These are phyloP conservation scores for Siniperca knerii DNA, from an alignment of 2,113 vertebrate species.

Conservation along the genomic window DNA sequence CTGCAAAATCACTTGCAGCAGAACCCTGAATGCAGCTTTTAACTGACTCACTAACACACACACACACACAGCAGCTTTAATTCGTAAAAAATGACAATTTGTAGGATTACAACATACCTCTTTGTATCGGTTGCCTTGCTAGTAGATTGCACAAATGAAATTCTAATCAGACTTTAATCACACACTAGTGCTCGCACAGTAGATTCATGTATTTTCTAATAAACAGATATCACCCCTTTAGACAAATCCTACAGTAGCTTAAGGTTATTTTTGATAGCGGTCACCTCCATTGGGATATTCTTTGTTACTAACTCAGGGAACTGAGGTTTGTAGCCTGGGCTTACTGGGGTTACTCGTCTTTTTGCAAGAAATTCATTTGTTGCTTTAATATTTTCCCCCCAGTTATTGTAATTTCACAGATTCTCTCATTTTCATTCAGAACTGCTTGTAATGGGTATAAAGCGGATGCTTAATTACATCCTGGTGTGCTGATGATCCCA, in stretches of 20 bases:
- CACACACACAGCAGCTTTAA: constrained; percentile 60
- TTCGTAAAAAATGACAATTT: constrained; percentile 52
- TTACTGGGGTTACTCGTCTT: constrained; percentile 54
- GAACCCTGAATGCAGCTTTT: constrained; percentile 53
- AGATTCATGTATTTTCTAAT: constrained; percentile 68
- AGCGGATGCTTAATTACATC: constrained; percentile 45
- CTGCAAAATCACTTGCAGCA: constrained; percentile 24
- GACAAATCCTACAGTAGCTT: constrained; percentile 65
- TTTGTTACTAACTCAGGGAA: constrained; percentile 89
- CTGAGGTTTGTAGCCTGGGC: constrained; percentile 77
- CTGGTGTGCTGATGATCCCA: constrained; percentile 29
- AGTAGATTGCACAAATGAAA: constrained; percentile 75
- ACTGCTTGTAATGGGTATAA: constrained; percentile 39
- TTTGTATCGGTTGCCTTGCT: constrained; percentile 73
- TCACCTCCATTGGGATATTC: constrained; percentile 69
- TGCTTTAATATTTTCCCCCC: constrained; percentile 63
- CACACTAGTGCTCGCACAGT: constrained; percentile 68
- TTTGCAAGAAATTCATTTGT: constrained; percentile 70
- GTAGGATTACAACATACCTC: constrained; percentile 67
- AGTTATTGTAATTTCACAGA: constrained; percentile 39
- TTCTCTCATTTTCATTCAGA: constrained; percentile 43
- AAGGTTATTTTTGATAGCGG: constrained; percentile 67
- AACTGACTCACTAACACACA: constrained; percentile 23
- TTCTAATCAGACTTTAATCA: constrained; percentile 67
- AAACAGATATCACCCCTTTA: constrained; percentile 50